Percentiles rank a stretch among this genome's conserved stretches.
phyloP scores from a whole-genome alignment of 2,797 vertebrate species.

The Steatocranus sp. region DNA sequence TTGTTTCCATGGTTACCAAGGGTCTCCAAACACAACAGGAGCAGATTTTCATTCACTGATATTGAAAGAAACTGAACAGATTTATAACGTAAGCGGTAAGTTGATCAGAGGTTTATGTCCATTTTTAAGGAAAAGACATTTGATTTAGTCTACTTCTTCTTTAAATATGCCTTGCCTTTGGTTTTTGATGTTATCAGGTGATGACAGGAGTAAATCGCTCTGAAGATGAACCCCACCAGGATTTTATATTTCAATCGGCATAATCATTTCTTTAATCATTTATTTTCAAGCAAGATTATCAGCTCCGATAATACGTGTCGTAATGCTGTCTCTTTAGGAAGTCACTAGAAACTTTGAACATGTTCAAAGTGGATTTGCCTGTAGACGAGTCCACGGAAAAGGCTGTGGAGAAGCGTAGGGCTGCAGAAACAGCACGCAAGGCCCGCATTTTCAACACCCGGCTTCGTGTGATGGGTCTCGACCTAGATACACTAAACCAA shows the following conservation, averaged over 20 bases:
- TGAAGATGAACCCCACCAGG: background rate
- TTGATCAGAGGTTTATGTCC: background rate
- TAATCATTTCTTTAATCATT: rapidly evolving
- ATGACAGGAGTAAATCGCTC: background rate
- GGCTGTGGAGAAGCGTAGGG: slow-evolving; percentile 51
- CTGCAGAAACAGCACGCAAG: slow-evolving; percentile 64
- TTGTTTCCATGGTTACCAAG: slow-evolving; percentile 61
- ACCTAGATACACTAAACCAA: slow-evolving; percentile 53
- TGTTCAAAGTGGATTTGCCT: slow-evolving; percentile 64
- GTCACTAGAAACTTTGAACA: slow-evolving; percentile 21
- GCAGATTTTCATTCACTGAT: background rate
- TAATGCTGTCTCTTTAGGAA: background rate
- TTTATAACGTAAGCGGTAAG: slow-evolving; percentile 10
- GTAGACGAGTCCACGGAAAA: slow-evolving; percentile 30
- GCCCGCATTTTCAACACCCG: slow-evolving; percentile 66
- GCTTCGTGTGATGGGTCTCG: slow-evolving; percentile 69
- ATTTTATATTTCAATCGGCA: background rate
- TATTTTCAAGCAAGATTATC: background rate
- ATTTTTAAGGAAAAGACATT: background rate
- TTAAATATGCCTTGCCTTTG: background rate
- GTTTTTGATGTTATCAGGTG: background rate
- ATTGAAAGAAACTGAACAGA: background rate
- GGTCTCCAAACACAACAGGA: slow-evolving; percentile 31
- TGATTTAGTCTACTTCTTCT: background rate
- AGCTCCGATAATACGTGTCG: background rate